A percentile compares a stretch with the other conserved stretches of the same genome.
These are phyloP conservation scores for Elaphurus davidianus DNA, from an alignment of 2,113 vertebrate species.

Conservation along the genomic window DNA sequence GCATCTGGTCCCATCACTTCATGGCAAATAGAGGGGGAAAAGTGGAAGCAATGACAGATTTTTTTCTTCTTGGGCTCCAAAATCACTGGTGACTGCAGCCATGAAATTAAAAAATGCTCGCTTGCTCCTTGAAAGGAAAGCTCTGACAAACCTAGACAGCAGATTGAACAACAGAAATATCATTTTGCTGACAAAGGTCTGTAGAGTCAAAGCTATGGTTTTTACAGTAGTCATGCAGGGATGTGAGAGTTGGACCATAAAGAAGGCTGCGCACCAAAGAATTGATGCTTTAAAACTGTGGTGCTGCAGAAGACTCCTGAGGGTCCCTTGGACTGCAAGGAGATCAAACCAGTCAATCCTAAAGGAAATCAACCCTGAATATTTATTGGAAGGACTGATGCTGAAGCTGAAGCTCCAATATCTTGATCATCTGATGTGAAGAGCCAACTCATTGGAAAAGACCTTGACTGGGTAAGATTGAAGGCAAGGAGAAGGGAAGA, in stretches of 20 bases:
- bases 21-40: background rate
- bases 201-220: background rate
- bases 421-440: background rate
- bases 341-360: background rate
- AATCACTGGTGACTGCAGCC: background rate
- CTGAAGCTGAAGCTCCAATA: background rate
- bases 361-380: background rate
- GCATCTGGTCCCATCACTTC: background rate
- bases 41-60: background rate
- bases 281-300: background rate
- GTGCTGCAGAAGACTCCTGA: background rate
- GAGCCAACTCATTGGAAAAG: background rate
- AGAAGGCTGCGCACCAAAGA: background rate
- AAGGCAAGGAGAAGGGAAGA: background rate
- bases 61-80: background rate
- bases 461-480: background rate
- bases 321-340: background rate
- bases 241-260: background rate
- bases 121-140: background rate
- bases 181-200: background rate
- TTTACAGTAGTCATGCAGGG: background rate
- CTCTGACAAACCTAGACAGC: background rate
- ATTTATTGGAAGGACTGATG: background rate
- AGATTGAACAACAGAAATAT: background rate
- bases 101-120: background rate